These are phyloP conservation scores for Thecocarcelia acutangulata DNA, from an alignment of 2,888 invertebrate genomes.

Conservation along the genomic window DNA sequence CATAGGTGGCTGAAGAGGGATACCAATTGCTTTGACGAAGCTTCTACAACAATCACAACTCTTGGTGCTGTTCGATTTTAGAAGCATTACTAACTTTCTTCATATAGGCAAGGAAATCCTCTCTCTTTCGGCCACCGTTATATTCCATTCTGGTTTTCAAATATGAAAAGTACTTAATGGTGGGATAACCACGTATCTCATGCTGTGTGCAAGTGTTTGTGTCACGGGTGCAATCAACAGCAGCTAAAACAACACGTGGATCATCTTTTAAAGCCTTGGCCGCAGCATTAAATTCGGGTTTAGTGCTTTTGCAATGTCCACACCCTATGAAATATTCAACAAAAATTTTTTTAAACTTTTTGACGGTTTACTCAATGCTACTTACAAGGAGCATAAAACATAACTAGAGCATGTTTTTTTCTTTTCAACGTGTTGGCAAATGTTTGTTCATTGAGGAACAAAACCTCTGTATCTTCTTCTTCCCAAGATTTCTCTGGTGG, in stretches of 20 bases:
- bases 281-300: conserved; percentile 90
- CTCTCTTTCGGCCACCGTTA: conserved; percentile 88
- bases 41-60: conserved; percentile 60
- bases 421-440: conserved; percentile 90
- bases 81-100: conserved; percentile 68
- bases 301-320: conserved; percentile 93
- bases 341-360: not conserved
- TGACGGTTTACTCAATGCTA: conserved; percentile 79
- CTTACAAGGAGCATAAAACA: conserved; percentile 97
- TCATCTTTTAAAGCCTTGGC: conserved; percentile 89
- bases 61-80: conserved; percentile 60
- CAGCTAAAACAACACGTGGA: conserved; percentile 89
- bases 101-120: conserved; percentile 78
- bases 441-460: conserved; percentile 87
- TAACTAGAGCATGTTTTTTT: conserved; percentile 92
- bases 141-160: conserved; percentile 87
- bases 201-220: conserved; percentile 85
- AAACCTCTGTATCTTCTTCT: conserved; percentile 87
- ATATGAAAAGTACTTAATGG: conserved; percentile 92
- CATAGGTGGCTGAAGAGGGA: conserved; percentile 31
- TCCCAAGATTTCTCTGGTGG: conserved; percentile 92
- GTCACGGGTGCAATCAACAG: conserved; percentile 90
- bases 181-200: conserved; percentile 92
- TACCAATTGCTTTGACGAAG: too few relatives aligned
- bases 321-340: conserved; percentile 86